Conservation (phyloP, 2,888 invertebrate genomes). For the Crematogaster levior region DNA sequence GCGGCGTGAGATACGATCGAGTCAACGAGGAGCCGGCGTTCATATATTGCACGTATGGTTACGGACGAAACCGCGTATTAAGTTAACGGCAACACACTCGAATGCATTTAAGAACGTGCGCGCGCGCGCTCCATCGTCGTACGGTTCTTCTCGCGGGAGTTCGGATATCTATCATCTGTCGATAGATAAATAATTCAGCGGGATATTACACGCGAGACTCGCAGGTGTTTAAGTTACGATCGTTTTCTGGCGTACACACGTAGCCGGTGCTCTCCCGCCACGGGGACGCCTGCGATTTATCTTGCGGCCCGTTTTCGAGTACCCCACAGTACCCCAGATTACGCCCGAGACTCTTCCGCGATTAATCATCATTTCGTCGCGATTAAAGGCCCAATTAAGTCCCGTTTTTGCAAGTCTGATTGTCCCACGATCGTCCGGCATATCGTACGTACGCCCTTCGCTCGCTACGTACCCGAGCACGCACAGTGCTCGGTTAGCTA, state of each 20-base stretch:
- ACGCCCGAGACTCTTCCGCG: conserved; percentile 54
- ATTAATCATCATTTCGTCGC: conserved; percentile 78
- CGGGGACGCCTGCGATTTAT: conserved; percentile 41
- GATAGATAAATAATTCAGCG: conserved; percentile 50
- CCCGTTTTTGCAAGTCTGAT: conserved; percentile 82
- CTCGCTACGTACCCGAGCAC: conserved; percentile 41
- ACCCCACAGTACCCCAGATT: conserved; percentile 48
- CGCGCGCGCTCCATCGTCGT: conserved; percentile 17
- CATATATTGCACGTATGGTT: conserved; percentile 29
- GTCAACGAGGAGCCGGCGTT: conserved; percentile 38
- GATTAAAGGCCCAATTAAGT: conserved; percentile 80
- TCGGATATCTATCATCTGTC: conserved; percentile 38
- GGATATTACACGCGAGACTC: conserved; percentile 9
- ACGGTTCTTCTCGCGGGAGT: conserved; percentile 42
- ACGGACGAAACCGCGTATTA: conserved; percentile 47
- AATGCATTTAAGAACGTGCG: conserved; percentile 22
- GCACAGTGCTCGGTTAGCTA: conserved; percentile 43
- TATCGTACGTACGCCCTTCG: neutral
- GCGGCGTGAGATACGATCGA: conserved; percentile 53
- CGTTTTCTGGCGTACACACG: conserved; percentile 60
- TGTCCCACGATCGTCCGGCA: conserved; percentile 66
- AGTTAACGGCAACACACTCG: conserved; percentile 48
- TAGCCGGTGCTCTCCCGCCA: conserved; percentile 23
- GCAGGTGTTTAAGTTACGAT: conserved; percentile 46
- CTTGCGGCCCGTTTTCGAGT: conserved; percentile 47